phyloP scores from a whole-genome alignment of 2,888 invertebrate species.

The Muschampia plurimacula region DNA sequence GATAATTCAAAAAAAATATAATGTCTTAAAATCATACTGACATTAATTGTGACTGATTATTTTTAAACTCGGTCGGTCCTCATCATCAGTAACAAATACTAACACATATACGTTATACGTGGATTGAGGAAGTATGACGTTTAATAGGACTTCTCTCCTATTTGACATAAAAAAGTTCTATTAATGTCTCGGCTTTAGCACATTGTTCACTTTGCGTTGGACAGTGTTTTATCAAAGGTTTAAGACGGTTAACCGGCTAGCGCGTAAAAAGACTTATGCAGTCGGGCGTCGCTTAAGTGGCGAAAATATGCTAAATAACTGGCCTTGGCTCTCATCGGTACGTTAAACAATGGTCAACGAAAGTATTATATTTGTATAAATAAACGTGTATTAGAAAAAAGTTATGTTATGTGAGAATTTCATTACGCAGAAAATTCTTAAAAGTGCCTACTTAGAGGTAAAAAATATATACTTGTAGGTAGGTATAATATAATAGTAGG shows the following conservation, averaged over 20 bases:
- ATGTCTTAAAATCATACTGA: too few relatives aligned
- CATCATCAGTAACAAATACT: too few relatives aligned
- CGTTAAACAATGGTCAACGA: constrained; percentile 3
- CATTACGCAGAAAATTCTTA: neutral
- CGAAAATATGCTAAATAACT: constrained; percentile 3
- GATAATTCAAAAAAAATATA: too few relatives aligned
- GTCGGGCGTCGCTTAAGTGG: neutral
- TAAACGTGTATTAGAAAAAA: neutral
- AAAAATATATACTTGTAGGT: too few relatives aligned
- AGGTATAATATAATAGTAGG: too few relatives aligned
- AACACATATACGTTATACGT: too few relatives aligned
- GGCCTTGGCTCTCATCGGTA: constrained; percentile 4
- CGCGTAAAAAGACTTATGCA: neutral
- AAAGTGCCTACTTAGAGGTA: neutral
- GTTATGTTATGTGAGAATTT: neutral
- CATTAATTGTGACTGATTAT: too few relatives aligned
- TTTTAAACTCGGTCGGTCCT: too few relatives aligned
- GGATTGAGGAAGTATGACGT: too few relatives aligned
- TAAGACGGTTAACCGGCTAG: neutral
- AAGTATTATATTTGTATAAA: neutral
- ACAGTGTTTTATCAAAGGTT: neutral
- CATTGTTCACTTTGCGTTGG: neutral
- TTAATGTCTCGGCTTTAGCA: too few relatives aligned
- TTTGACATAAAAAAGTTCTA: too few relatives aligned
- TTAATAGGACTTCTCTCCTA: too few relatives aligned